Conservation (phyloP, 2,113 vertebrate species). For the Falcunculus frontatus region DNA sequence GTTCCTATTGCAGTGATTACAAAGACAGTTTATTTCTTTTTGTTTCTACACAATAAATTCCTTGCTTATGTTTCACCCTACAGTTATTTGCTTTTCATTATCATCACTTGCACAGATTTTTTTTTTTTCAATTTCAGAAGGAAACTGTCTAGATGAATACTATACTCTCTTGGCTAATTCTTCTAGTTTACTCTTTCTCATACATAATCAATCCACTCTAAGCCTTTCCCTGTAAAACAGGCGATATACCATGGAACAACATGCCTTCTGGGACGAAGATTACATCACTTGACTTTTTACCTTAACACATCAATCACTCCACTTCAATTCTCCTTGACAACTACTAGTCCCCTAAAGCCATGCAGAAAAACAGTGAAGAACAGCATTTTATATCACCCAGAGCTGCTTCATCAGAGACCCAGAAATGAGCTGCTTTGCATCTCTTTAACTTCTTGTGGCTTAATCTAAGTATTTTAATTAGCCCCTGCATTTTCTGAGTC, state of each 20-base stretch:
- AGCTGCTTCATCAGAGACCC: background rate
- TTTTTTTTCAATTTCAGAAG: conserved; percentile 4
- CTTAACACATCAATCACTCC: conserved; percentile 66
- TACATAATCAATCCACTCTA: conserved; percentile 31
- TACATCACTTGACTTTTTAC: conserved; percentile 68
- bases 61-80: background rate
- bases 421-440: background rate
- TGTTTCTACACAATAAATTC: background rate
- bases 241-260: background rate
- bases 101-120: background rate
- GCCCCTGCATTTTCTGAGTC: background rate
- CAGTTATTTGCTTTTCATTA: conserved; percentile 32
- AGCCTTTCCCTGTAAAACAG: conserved; percentile 46
- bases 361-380: background rate
- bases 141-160: background rate
- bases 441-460: conserved; percentile 18
- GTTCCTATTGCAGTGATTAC: background rate
- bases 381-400: background rate
- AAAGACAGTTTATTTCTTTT: background rate
- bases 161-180: conserved; percentile 22
- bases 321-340: conserved; percentile 41
- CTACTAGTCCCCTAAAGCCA: conserved; percentile 24
- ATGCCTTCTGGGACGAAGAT: conserved; percentile 57
- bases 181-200: conserved; percentile 1
- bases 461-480: conserved; percentile 45